Conservation (phyloP, 1,140 invertebrate genomes). For the Rhagoletis zephyria region DNA sequence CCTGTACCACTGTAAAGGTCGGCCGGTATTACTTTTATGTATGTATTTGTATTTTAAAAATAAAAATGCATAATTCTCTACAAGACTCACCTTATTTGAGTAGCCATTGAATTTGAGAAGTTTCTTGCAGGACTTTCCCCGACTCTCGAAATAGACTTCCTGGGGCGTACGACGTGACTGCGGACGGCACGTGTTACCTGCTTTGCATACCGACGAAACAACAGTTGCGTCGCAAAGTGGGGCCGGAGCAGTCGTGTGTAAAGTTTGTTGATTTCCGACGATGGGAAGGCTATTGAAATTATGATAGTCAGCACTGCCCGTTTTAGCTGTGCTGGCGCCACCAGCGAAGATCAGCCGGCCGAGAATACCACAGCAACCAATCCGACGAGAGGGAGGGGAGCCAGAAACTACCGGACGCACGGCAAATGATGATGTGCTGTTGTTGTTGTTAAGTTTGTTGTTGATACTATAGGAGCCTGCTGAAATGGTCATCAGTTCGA, state of each 20-base stretch:
- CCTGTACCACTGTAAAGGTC: no score
- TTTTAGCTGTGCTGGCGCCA: slow-evolving; percentile 62
- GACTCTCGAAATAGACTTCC: slow-evolving; percentile 83
- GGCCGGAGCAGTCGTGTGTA: not conserved
- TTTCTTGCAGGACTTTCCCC: slow-evolving; percentile 82
- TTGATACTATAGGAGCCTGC: slow-evolving; percentile 64
- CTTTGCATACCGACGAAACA: slow-evolving; percentile 54
- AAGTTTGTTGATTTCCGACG: not conserved
- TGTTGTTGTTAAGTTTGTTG: slow-evolving; percentile 34
- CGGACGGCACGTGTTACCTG: slow-evolving; percentile 59
- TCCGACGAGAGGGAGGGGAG: slow-evolving; percentile 54
- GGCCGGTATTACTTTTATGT: no score
- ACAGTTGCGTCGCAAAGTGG: slow-evolving; percentile 43
- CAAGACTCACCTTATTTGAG: slow-evolving; percentile 79
- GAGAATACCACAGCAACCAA: slow-evolving; percentile 69
- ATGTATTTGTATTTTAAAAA: no score
- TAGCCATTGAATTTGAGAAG: slow-evolving; percentile 81
- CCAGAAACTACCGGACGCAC: slow-evolving; percentile 16
- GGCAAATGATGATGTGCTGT: not conserved
- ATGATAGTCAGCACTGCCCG: slow-evolving; percentile 62
- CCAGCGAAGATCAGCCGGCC: slow-evolving; percentile 65
- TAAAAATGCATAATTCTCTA: not conserved
- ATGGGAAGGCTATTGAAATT: slow-evolving; percentile 57
- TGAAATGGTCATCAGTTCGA: slow-evolving; percentile 71
- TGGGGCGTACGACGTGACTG: slow-evolving; percentile 75